Evolutionary conservation across 2,797 vertebrate genomes (phyloP).

Genomic region (Phoxinus dragarum): DNA sequence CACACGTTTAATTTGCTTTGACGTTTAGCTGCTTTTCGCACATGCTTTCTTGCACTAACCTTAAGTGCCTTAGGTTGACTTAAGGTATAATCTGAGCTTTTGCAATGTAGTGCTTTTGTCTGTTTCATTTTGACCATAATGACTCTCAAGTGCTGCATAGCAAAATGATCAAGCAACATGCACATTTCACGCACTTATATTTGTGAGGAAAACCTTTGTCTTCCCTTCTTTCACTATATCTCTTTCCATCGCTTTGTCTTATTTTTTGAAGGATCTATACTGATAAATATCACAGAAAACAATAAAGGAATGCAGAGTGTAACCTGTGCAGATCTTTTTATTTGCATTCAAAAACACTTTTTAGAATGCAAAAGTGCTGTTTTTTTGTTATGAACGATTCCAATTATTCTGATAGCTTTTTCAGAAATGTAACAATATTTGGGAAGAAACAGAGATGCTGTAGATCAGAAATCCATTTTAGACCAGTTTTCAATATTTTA

Average conservation of each 20-base stretch:
- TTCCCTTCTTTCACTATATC: conserved; percentile 39
- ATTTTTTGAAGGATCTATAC: conserved; percentile 69
- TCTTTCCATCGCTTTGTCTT: conserved; percentile 44
- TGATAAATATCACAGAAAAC: conserved; percentile 69
- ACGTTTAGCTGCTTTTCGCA: conserved; percentile 27
- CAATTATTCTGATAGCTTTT: neutral
- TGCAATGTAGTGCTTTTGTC: conserved; percentile 14
- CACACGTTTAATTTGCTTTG: neutral
- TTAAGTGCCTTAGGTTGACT: neutral
- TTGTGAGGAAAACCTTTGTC: neutral
- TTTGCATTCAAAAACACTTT: conserved; percentile 4
- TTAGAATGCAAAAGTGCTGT: neutral
- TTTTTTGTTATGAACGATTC: neutral
- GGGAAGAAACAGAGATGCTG: neutral
- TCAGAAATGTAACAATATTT: neutral
- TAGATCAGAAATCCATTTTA: neutral
- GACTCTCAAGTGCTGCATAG: neutral
- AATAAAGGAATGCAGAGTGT: conserved; percentile 69
- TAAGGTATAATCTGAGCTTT: conserved; percentile 31
- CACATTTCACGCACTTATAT: conserved; percentile 19
- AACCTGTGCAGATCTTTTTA: conserved; percentile 7
- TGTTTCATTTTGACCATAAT: conserved; percentile 27
- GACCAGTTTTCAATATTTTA: neutral
- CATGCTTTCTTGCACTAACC: conserved; percentile 42
- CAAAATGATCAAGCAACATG: conserved; percentile 10